Percentiles rank a stretch among this genome's conserved stretches.
These are phyloP conservation scores for Rhinolophus ferrumequinum DNA, from an alignment of 2,113 vertebrate genomes.

Conservation along the genomic window DNA sequence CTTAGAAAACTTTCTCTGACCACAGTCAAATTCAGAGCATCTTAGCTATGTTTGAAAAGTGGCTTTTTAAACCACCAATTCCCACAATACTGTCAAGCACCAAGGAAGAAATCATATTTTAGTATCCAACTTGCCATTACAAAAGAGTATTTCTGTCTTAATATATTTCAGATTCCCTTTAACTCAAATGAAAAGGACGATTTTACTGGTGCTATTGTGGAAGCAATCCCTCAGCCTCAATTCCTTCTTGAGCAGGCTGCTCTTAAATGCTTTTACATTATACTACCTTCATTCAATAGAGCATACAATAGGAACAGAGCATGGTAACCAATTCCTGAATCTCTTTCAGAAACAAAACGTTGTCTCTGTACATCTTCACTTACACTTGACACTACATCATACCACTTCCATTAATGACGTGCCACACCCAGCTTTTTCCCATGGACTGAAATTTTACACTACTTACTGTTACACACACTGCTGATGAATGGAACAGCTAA, in stretches of 20 bases:
- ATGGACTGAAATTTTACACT: slow-evolving; percentile 4
- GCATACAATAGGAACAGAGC: slow-evolving; percentile 47
- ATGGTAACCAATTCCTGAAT: slow-evolving; percentile 45
- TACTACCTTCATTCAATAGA: slow-evolving; percentile 52
- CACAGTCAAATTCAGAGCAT: slow-evolving; percentile 67
- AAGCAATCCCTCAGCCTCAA: slow-evolving; percentile 45
- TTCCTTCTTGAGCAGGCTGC: slow-evolving; percentile 47
- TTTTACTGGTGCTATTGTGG: slow-evolving; percentile 56
- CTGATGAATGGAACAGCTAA: slow-evolving; percentile 42
- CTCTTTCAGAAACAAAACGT: slow-evolving; percentile 59
- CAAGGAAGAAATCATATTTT: slow-evolving; percentile 70
- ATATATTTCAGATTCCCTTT: slow-evolving; percentile 56
- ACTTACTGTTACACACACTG: slow-evolving; percentile 52
- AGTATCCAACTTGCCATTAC: slow-evolving; percentile 47
- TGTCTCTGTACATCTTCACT: slow-evolving; percentile 15
- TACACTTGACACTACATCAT: slow-evolving; percentile 3
- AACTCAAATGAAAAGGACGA: slow-evolving; percentile 60
- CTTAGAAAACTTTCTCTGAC: slow-evolving; percentile 69
- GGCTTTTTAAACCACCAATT: slow-evolving; percentile 70
- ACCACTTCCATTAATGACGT: not conserved
- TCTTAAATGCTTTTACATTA: slow-evolving; percentile 62
- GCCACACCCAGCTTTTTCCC: slow-evolving; percentile 46
- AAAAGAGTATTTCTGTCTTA: slow-evolving; percentile 55
- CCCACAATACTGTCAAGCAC: slow-evolving; percentile 22
- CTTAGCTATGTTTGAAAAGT: slow-evolving; percentile 67